Evolutionary conservation across 35 echinoderm and acorn worm species (phyloP), one percentile per base, ranked within the genome.

Genomic region (Heliocidaris tuberculata): DNA sequence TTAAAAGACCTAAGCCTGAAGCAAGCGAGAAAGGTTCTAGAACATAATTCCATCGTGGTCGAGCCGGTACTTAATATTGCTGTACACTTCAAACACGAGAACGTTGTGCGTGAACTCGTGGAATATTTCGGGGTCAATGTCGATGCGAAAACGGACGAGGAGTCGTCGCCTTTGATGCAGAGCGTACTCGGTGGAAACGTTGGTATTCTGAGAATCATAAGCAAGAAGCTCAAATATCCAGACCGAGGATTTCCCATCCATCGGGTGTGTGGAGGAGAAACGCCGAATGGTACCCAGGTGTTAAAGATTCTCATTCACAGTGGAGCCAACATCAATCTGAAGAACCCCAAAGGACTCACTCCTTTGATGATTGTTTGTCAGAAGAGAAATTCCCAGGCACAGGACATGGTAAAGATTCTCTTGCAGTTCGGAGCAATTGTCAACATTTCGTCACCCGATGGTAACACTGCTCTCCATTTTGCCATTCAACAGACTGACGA

Each of bases 281-380:
- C 91, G 29, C 91, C 91, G 27, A 93, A 93, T 49, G 50, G 91
- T 29, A 27, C 27, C 27, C 48, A 93, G 50, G 50, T 93, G 7
- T 11, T 59, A 13, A 93, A 93, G 50, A 59, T 93, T 48, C 50
- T 93, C 1, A 30, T 93, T 24, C 91, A 59, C 47, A 49, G n/a
- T 59, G 91, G 91, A 49, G 91, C 91, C 10, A n/a, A 93, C n/a
- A n/a, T 93, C 11, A 93, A 93, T n/a, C 27, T 93, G 29, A 93
- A 93, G 50, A 93, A 93, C 48, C 9, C 48, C 48, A 93, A 93
- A 12, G 91, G 50, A 13, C 31, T 93, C 13, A 93, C 91, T 32
- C 91, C 91, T n/a, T 59, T 93, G 91, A 93, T 93, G 91, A 49
- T 93, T 13, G 91, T 48, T 30, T 93, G 91, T 27, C 91, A 93